Evolutionary conservation across 2,113 vertebrate species (phyloP), one percentile per base, ranked within the genome.

Genomic region (Gnathonemus longibarbis): DNA sequence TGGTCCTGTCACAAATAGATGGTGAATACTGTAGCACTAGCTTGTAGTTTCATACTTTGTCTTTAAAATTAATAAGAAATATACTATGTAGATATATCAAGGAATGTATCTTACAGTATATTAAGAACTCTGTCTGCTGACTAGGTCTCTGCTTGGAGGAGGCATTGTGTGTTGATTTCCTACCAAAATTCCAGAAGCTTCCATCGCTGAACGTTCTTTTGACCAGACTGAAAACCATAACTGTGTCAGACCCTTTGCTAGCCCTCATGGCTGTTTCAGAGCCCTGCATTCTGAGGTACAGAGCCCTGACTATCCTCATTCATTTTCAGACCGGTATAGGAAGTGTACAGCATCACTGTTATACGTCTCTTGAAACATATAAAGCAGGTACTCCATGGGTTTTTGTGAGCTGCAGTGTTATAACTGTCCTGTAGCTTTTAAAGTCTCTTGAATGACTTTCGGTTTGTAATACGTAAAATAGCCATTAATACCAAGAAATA

Each of bases 121-220:
- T 31, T 31, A 70, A 70, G n/a, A 31, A 35, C 52, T 91, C 17
- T 49, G 27, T 92, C 17, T 88, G 42, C 89, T 74, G n/a, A 15
- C 85, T 90, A 96, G 96, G 93, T 91, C 90, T 95, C 11, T 88
- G 89, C 53, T 85, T 96, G 11, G 94, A 95, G 45, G 95, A 96
- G 35, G 53, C 94, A 10, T 24, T 96, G 17, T 62, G 56, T 45
- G 53, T 83, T 0, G 91, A 94, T 84, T 89, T 90, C 88, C 87
- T 96, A 89, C 58, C 86, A 49, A 85, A 89, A 3, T 95, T 95
- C n/a, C 94, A 84, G 90, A 93, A 90, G 89, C 91, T 96, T 90
- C 95, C 95, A 35, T 88, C 92, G 0, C 53, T 95, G 85, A 93
- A 90, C 74, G 80, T 66, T 58, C 93, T 91, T 88, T 88, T 95